Evolutionary conservation across 64 coral and sea anemone species (phyloP).

Genomic region (Montipora efflorescens): DNA sequence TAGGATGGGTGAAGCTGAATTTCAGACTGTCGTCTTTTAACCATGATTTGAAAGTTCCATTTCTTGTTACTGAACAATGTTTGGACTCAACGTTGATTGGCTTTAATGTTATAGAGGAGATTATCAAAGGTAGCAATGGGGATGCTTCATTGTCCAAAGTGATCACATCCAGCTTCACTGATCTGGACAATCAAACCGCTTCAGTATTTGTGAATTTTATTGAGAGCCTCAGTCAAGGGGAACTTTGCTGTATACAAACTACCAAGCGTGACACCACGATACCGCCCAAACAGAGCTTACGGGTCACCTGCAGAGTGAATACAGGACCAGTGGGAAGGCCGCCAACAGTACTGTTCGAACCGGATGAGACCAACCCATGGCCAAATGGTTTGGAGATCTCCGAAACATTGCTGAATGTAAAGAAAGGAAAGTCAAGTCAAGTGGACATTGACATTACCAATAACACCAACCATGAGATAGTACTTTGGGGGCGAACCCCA

Average conservation of each 20-base stretch:
- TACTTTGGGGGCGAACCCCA: background rate
- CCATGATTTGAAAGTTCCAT: slow-evolving; percentile 46
- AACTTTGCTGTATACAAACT: no score
- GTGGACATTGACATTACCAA: background rate
- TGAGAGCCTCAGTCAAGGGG: no score
- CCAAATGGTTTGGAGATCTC: no score
- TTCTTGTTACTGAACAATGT: slow-evolving; percentile 60
- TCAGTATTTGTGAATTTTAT: slow-evolving; percentile 37
- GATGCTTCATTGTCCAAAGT: slow-evolving; percentile 23
- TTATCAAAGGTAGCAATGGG: slow-evolving; percentile 12
- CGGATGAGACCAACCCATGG: no score
- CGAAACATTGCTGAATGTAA: slow-evolving; percentile 1
- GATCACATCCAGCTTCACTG: slow-evolving; percentile 30
- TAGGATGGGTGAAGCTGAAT: slow-evolving; percentile 33
- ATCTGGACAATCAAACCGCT: slow-evolving; percentile 25
- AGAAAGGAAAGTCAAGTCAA: background rate
- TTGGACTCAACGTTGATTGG: slow-evolving; percentile 64
- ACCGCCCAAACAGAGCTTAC: slow-evolving; percentile 48
- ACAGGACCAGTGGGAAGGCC: slow-evolving; percentile 56
- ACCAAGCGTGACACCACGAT: background rate
- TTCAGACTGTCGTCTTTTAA: slow-evolving; percentile 54
- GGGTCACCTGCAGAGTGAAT: slow-evolving; percentile 64
- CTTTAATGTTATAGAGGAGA: background rate
- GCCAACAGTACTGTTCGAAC: slow-evolving; percentile 49
- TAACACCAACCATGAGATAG: background rate